Conservation (phyloP, 2,797 vertebrate species). For the Uromys caudimaculatus region DNA sequence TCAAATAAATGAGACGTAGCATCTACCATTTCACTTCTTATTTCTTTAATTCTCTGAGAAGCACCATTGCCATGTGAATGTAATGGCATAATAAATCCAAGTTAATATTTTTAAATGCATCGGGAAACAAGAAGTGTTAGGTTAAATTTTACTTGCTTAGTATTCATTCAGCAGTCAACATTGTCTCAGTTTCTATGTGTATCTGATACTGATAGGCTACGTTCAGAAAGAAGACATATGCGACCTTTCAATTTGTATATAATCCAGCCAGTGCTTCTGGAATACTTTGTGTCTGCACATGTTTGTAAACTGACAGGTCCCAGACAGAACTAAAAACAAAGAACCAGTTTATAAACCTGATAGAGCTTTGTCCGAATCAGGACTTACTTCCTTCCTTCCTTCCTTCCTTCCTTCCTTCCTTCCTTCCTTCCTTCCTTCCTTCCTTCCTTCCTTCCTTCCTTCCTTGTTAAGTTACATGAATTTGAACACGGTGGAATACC, state of each 20-base stretch:
- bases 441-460: too few species aligned
- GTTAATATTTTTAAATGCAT: conserved; percentile 42
- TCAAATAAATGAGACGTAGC: conserved; percentile 30
- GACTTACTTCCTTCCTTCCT: background rate
- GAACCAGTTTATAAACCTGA: background rate
- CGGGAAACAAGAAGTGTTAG: background rate
- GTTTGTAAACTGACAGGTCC: conserved; percentile 3
- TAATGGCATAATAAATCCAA: background rate
- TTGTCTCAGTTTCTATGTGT: background rate
- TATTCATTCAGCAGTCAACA: background rate
- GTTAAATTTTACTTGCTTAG: background rate
- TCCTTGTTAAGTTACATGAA: background rate
- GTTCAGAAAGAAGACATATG: background rate
- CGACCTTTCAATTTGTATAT: background rate
- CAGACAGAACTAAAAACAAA: background rate
- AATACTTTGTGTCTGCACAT: background rate
- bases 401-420: background rate
- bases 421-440: background rate
- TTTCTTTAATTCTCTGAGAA: conserved; percentile 48
- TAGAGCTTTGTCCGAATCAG: background rate
- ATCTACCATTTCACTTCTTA: conserved; percentile 10
- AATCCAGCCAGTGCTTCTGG: background rate
- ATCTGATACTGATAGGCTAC: background rate
- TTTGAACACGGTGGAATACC: background rate
- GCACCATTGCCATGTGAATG: conserved; percentile 21